Evolutionary conservation across 2,113 vertebrate species (phyloP).

Genomic region (Embiotoca jacksoni): DNA sequence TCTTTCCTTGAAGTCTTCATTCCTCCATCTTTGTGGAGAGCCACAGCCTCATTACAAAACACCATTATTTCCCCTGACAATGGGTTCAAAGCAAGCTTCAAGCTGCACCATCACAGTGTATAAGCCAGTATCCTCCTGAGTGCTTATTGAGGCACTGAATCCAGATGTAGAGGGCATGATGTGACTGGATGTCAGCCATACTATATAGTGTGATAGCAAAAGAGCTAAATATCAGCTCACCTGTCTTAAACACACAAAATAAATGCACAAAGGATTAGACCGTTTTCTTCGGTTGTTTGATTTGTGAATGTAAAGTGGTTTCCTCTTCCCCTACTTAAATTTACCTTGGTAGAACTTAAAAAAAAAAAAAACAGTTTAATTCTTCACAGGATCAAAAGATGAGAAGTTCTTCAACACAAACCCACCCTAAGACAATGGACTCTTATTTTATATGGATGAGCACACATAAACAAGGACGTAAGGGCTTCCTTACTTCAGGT

Average conservation of each 20-base stretch:
- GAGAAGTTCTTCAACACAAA: not conserved
- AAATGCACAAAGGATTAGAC: not conserved
- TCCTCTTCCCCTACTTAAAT: not conserved
- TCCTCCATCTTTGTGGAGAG: constrained; percentile 18
- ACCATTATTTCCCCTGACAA: constrained; percentile 26
- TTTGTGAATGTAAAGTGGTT: not conserved
- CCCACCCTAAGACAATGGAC: not conserved
- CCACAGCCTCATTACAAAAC: constrained; percentile 38
- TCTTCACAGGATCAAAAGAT: not conserved
- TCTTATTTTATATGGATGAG: not conserved
- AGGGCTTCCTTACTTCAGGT: not conserved
- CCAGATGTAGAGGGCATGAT: constrained; percentile 1
- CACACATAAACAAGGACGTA: not conserved
- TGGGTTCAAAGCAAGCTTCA: constrained; percentile 19
- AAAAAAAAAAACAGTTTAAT: no score
- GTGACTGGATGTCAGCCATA: not conserved
- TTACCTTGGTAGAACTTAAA: no score
- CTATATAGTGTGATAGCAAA: not conserved
- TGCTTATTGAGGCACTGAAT: not conserved
- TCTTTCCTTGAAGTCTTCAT: constrained; percentile 36
- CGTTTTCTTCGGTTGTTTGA: not conserved
- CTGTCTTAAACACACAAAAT: not conserved
- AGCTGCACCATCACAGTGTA: constrained; percentile 3
- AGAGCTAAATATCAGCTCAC: not conserved
- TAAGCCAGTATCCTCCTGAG: constrained; percentile 23